phyloP scores from a whole-genome alignment of 92 coral and sea anemone genomes.

The Umimayanthus chanpuru region DNA sequence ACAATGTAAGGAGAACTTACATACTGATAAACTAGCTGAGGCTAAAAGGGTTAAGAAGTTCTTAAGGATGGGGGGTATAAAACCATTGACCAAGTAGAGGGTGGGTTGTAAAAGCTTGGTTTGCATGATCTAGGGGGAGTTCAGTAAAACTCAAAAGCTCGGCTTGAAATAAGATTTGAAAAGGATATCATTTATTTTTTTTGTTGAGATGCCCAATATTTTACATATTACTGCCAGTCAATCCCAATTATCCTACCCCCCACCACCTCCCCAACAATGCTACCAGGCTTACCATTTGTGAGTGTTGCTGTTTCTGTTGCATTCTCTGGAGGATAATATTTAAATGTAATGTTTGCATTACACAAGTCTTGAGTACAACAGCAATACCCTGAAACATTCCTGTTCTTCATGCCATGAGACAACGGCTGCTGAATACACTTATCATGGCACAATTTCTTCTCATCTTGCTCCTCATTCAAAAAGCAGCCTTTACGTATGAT shows the following conservation, averaged over 20 bases:
- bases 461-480: slow-evolving; percentile 1
- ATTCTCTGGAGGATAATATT: slow-evolving; percentile 50
- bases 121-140: too few species aligned
- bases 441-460: slow-evolving; percentile 48
- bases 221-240: too few species aligned
- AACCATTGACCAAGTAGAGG: too few species aligned
- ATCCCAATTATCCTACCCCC: not conserved
- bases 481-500: slow-evolving; percentile 67
- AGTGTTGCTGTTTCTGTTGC: slow-evolving; percentile 28
- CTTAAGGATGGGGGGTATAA: too few species aligned
- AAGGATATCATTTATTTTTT: too few species aligned
- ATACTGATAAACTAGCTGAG: too few species aligned
- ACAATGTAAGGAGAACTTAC: too few species aligned
- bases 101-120: too few species aligned
- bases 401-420: slow-evolving; percentile 46
- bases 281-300: slow-evolving; percentile 10
- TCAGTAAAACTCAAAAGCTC: too few species aligned
- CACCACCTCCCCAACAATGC: not conserved
- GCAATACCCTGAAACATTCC: slow-evolving; percentile 80
- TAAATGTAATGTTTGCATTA: slow-evolving; percentile 70
- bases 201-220: too few species aligned
- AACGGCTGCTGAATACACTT: slow-evolving; percentile 70
- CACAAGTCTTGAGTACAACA: slow-evolving; percentile 81
- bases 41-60: too few species aligned
- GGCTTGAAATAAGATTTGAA: too few species aligned